Base-by-base conservation (phyloP, 2,888 invertebrate species). In the Helleia helle region DNA sequence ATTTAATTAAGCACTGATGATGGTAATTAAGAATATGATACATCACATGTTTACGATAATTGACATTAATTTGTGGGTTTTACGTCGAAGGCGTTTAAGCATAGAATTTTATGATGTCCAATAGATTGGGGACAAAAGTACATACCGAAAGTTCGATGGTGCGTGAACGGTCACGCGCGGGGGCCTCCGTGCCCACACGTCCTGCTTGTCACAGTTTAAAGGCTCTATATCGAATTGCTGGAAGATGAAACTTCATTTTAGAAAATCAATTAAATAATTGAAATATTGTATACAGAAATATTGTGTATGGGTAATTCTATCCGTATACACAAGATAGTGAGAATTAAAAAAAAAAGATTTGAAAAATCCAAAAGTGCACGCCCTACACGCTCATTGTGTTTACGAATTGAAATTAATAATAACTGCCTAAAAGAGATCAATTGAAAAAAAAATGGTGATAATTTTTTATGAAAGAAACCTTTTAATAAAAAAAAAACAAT, bases 151-250 rank as follows among this genome's bases (percentile, higher is more conserved):
- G 64, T 51, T 59, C 76, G 65, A 77, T 79, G 67, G 62, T 68
- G 76, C 80, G 71, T 71, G 69, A 73, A 58, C 24, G 77, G 81
- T 79, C 80, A 80, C 81, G 81, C 74, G 75, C 70, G 69, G 67
- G 65, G 65, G 71, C 69, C 69, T 74, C 70, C 59, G 64, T 64
- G 65, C 60, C 64, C 71, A 69, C 71, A 74, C 72, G 64, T 67
- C 59, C 50, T 55, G 54, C 53, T 52, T 59, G 58, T 58, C 46
- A 44, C 36, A 22, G n/a, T 28, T 38, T 38, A 24, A 30, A 29
- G 29, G 38, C 29, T 38, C 55, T 48, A 54, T 49, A 47, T 31
- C n/a, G 34, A 31, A 31, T 31, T 31, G 18, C 17, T 18, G 15
- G 17, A 18, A 7, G 11, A 18, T n/a, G n/a, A n/a, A 8, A 13